phyloP scores from a whole-genome alignment of 2,888 invertebrate genomes.

The Erpobdella octoculata region DNA sequence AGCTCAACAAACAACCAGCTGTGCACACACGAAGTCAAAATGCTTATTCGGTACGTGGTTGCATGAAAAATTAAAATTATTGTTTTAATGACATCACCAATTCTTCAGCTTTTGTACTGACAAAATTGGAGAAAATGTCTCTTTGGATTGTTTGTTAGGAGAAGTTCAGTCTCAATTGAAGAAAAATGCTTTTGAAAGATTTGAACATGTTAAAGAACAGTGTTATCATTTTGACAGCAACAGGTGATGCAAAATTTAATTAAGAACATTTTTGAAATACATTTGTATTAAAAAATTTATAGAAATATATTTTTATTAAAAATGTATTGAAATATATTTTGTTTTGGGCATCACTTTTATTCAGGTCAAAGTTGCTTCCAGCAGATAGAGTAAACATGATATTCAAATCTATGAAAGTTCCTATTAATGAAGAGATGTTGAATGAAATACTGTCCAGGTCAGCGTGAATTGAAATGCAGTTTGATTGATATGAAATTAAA shows the following conservation, averaged over 20 bases:
- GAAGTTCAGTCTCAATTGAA: constrained; percentile 48
- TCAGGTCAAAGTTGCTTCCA: neutral
- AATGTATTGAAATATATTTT: too few species aligned
- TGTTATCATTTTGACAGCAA: constrained; percentile 44
- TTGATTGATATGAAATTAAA: too few species aligned
- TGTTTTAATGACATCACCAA: neutral
- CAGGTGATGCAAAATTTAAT: constrained; percentile 39
- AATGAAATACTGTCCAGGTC: neutral
- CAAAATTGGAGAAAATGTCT: constrained; percentile 38
- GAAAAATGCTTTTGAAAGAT: constrained; percentile 49
- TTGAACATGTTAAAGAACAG: constrained; percentile 43
- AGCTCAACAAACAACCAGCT: constrained; percentile 39
- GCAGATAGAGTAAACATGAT: neutral
- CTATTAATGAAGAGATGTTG: neutral
- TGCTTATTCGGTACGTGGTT: constrained; percentile 39
- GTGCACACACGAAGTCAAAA: constrained; percentile 47
- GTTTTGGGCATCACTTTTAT: too few species aligned
- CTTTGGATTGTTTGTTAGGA: constrained; percentile 42
- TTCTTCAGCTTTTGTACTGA: neutral
- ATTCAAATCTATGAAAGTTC: neutral
- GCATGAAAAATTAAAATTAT: neutral
- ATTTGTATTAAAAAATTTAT: neutral
- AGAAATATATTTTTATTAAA: too few species aligned
- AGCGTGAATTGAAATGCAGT: too few species aligned
- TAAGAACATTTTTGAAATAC: neutral